Percentiles rank a stretch among this genome's conserved stretches.
Conservation (phyloP, 2,888 invertebrate genomes). For the Chrysodeixis includens region DNA sequence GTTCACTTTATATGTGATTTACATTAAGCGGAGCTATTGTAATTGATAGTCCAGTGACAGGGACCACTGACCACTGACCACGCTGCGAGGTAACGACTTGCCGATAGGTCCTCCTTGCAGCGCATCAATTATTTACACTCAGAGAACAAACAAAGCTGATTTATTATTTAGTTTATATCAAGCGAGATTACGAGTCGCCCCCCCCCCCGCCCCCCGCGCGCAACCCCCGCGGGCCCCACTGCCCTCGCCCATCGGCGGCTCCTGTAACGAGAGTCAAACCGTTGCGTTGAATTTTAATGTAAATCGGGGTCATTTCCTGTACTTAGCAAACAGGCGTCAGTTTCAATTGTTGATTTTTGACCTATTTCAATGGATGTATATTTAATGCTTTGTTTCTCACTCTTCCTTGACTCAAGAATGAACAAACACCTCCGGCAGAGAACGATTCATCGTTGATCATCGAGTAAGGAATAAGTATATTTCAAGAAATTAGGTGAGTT, state of each 20-base stretch:
- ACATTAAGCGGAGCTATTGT: no score
- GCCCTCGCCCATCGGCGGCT: not conserved
- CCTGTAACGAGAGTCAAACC: conserved; percentile 39
- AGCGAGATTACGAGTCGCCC: conserved; percentile 47
- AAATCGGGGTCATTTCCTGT: conserved; percentile 55
- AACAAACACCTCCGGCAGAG: no score
- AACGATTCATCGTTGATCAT: no score
- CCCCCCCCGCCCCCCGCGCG: not conserved
- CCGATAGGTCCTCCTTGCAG: conserved; percentile 13
- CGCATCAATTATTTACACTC: conserved; percentile 24
- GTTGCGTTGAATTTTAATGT: conserved; percentile 49
- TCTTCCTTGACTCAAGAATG: conserved; percentile 6
- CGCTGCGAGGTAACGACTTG: not conserved
- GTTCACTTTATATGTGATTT: no score
- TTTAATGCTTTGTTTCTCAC: conserved; percentile 15
- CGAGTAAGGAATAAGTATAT: no score
- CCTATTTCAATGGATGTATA: conserved; percentile 49
- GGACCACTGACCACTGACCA: no score
- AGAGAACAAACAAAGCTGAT: conserved; percentile 54
- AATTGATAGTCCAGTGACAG: no score
- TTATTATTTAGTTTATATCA: conserved; percentile 68
- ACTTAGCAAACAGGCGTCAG: conserved; percentile 51
- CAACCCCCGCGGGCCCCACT: not conserved
- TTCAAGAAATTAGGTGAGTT: no score
- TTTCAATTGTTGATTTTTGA: conserved; percentile 57